These are phyloP conservation scores for Apaloderma vittatum DNA, from an alignment of 2,113 vertebrate genomes.

Conservation along the genomic window DNA sequence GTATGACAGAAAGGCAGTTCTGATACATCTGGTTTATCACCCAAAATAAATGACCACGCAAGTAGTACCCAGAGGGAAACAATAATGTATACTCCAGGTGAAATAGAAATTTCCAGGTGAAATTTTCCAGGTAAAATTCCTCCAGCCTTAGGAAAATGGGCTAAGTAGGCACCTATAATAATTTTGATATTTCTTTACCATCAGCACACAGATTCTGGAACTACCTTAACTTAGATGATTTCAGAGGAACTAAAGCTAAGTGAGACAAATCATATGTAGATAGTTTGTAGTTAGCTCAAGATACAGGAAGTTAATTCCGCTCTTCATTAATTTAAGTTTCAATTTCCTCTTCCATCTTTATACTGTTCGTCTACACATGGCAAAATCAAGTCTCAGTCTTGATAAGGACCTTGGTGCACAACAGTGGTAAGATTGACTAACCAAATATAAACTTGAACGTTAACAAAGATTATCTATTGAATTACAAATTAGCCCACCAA, in stretches of 20 bases:
- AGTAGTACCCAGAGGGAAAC: background rate
- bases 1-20: background rate
- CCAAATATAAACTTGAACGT: background rate
- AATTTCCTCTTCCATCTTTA: background rate
- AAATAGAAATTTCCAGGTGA: background rate
- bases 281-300: background rate
- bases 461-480: background rate
- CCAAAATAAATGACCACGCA: background rate
- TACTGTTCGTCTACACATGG: background rate
- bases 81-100: background rate
- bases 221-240: background rate
- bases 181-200: background rate
- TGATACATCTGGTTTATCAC: background rate
- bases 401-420: background rate
- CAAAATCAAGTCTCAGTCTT: background rate
- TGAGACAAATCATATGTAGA: background rate
- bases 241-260: background rate
- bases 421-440: background rate
- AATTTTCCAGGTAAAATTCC: no score
- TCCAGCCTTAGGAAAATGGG: background rate
- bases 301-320: background rate
- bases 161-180: background rate
- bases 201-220: fast-evolving
- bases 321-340: background rate
- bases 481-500: background rate